Base-by-base conservation (phyloP, 2,888 invertebrate species). In the Steinernema hermaphroditum region DNA sequence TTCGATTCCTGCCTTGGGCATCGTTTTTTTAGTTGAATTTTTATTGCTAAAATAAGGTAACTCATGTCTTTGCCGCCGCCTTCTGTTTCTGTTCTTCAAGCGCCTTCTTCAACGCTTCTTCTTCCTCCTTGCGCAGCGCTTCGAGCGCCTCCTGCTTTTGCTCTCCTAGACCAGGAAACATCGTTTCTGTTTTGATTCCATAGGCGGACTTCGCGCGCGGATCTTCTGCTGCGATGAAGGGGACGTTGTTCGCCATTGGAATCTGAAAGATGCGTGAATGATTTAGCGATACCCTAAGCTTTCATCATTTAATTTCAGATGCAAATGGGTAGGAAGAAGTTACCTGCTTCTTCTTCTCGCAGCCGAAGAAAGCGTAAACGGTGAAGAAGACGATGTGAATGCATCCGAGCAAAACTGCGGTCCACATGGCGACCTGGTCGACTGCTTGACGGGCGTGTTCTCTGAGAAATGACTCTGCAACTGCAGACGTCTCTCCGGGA, bases 1-100 rank as follows among this genome's bases (percentile, higher is more conserved):
- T 83, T 83, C 82, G 81, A 83, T 83, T 83, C 82, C 80, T 77
- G 79, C 79, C 79, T 76, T 80, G 80, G 82, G 82, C 82, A 82
- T 72, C n/a, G n/a, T n/a, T n/a, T n/a, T n/a, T 37, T 8, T 37
- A 37, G 37, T 37, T 37, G 4, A 37, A 37, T 4, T 4, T 8
- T 12, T 4, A 37, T 12, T 8, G 4, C 37, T 4, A 37, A 12
- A 37, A 37, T 8, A 37, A 4, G 12, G 37, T 37, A 37, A 37
- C 12, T 50, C 24, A 50, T 9, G n/a, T 16, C 24, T 50, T 50
- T 12, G 50, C 2, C 6, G 4, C 12, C 2, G 50, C 22, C 24
- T 50, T 24, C 24, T 22, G 19, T 16, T 62, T 62, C 34, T 24
- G 16, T 32, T 62, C 62, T 14, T 29, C 62, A 2, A 9, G 22